Percentiles rank a stretch among this genome's conserved stretches.
phyloP scores from a whole-genome alignment of 2,888 invertebrate genomes.

The Synergus japonicus region DNA sequence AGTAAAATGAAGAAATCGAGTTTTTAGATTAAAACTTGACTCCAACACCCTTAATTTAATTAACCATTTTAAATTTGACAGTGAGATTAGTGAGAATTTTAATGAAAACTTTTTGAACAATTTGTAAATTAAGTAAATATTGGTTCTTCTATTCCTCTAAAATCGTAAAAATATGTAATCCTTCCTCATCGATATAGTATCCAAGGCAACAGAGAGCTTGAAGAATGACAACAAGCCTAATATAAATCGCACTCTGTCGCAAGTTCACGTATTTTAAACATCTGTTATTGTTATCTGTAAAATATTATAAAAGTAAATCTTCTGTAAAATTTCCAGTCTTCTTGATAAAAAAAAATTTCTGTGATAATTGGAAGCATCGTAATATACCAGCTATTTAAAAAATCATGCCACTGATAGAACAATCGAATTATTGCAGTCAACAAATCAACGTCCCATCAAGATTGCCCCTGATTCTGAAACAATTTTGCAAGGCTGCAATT shows the following conservation, averaged over 20 bases:
- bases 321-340: not conserved
- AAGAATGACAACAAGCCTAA: not conserved
- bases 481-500: constrained; percentile 94
- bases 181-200: not conserved
- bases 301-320: not conserved
- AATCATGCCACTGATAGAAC: constrained; percentile 79
- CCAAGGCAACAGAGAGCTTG: not conserved
- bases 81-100: not conserved
- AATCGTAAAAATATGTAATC: not conserved
- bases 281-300: not conserved
- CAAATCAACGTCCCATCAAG: constrained; percentile 91
- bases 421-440: constrained; percentile 81
- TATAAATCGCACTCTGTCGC: not conserved
- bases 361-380: not conserved
- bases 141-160: not conserved
- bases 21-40: no score
- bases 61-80: no score
- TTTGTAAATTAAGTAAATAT: not conserved
- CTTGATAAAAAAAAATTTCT: not conserved
- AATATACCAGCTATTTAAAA: not conserved
- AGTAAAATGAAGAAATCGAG: no score
- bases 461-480: constrained; percentile 89
- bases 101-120: not conserved
- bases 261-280: not conserved
- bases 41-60: no score